These are phyloP conservation scores for Symphodus melops DNA, from an alignment of 2,113 vertebrate genomes.

Conservation along the genomic window DNA sequence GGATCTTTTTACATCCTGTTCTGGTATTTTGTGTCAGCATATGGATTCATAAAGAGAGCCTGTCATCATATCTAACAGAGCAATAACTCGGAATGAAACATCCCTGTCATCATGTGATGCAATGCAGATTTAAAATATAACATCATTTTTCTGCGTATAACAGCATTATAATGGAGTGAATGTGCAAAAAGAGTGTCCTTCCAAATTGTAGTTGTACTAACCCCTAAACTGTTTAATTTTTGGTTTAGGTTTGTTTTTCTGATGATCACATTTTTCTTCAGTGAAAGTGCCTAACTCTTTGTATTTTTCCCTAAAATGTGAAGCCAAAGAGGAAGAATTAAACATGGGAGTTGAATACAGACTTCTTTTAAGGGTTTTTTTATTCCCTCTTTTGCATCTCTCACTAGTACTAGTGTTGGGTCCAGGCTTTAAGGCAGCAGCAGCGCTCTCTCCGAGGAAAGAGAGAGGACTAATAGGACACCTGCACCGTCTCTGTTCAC, in stretches of 20 bases:
- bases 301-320: background rate
- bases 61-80: slow-evolving; percentile 47
- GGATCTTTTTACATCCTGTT: slow-evolving; percentile 19
- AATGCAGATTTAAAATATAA: slow-evolving; percentile 34
- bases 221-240: too few relatives aligned
- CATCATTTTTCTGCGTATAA: slow-evolving; percentile 18
- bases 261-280: background rate
- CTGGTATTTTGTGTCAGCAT: slow-evolving; percentile 24
- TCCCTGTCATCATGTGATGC: slow-evolving; percentile 30
- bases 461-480: slow-evolving; percentile 3
- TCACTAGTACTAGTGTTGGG: slow-evolving; percentile 1
- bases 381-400: too few relatives aligned
- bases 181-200: too few relatives aligned
- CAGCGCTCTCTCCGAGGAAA: slow-evolving; percentile 5
- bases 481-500: background rate
- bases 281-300: background rate
- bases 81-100: slow-evolving; percentile 49
- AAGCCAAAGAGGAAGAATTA: too few relatives aligned
- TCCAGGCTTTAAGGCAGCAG: background rate
- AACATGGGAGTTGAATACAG: background rate
- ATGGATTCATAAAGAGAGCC: slow-evolving; percentile 39
- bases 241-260: background rate
- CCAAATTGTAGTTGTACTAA: too few relatives aligned
- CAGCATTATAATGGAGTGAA: background rate
- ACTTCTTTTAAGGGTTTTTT: background rate